Evolutionary conservation across 1,140 invertebrate genomes (phyloP), one percentile per base, ranked within the genome.

Genomic region (Tetragnatha versicolor): DNA sequence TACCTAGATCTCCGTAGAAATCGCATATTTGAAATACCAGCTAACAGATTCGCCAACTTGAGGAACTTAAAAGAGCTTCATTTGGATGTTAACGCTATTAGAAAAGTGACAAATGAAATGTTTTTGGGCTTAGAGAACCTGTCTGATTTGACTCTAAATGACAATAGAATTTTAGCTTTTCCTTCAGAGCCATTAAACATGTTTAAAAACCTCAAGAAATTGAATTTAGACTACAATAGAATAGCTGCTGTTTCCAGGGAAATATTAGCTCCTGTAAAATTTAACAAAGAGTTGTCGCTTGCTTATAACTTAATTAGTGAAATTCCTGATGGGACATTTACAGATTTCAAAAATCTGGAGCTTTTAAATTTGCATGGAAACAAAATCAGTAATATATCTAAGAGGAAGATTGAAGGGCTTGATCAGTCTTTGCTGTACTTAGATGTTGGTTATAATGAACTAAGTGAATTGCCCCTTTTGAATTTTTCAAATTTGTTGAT

Each of bases 231-330:
- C 79, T 95, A 91, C 84, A 97, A 97, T 85, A 88, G 94, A 80
- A 92, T 97, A 6, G 92, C 93, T 0, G 94, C 93, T 2, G 85
- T 97, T 6, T 94, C 93, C 0, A 89, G 89, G n/a, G 92, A 93
- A 80, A 83, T 85, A 66, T 82, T 88, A 9, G 63, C 82, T 17
- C 80, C 82, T 2, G 83, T 85, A 49, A 82, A 80, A 47, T 77
- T 83, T n/a, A 81, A 87, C 27, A 80, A 85, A 65, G 85, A 87
- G 73, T 84, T 94, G 29, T 90, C 90, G 6, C 84, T 97, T 20
- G 91, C 92, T 0, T 89, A 93, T 79, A 97, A 97, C 85, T 90
- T 96, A 1, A 93, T 97, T 14, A 89, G 93, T 49, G 94, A 96
- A 87, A 87, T 96, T 65, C 93, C 94, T 0, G 81, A 90, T 0